These are phyloP conservation scores for Agrochola macilenta DNA, from an alignment of 2,888 invertebrate species.

Conservation along the genomic window DNA sequence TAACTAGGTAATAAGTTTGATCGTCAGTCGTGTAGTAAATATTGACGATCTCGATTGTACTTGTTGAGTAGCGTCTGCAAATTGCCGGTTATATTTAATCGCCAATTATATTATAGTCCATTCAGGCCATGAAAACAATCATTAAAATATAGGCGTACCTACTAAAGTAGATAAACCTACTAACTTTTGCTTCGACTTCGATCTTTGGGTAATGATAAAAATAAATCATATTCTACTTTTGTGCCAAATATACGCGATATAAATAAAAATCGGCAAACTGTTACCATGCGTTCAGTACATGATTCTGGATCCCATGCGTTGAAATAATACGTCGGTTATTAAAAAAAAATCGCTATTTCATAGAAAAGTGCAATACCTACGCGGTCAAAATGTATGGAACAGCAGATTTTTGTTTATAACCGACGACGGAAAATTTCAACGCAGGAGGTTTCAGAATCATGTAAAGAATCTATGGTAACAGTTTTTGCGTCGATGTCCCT, in stretches of 20 bases:
- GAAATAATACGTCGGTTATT: too few species aligned
- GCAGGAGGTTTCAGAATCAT: too few species aligned
- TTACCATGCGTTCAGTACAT: too few species aligned
- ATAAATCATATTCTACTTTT: neutral
- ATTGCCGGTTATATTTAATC: constrained; percentile 33
- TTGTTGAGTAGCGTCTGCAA: constrained; percentile 31
- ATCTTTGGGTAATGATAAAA: neutral
- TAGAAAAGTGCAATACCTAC: too few species aligned
- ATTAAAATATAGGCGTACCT: neutral
- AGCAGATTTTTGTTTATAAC: too few species aligned
- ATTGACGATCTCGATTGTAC: constrained; percentile 36
- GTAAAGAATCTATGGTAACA: too few species aligned
- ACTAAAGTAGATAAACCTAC: neutral
- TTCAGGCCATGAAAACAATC: constrained; percentile 21
- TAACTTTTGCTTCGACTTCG: neutral
- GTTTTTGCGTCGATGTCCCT: too few species aligned
- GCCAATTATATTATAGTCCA: constrained; percentile 31
- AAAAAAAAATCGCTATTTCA: too few species aligned
- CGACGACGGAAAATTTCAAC: too few species aligned
- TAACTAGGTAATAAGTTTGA: constrained; percentile 38
- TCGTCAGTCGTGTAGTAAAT: constrained; percentile 18
- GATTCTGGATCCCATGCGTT: neutral
- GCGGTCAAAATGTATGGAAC: too few species aligned
- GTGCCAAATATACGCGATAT: neutral
- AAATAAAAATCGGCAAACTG: too few species aligned